Evolutionary conservation across 2,113 vertebrate genomes (phyloP).

Genomic region (Natator depressus): DNA sequence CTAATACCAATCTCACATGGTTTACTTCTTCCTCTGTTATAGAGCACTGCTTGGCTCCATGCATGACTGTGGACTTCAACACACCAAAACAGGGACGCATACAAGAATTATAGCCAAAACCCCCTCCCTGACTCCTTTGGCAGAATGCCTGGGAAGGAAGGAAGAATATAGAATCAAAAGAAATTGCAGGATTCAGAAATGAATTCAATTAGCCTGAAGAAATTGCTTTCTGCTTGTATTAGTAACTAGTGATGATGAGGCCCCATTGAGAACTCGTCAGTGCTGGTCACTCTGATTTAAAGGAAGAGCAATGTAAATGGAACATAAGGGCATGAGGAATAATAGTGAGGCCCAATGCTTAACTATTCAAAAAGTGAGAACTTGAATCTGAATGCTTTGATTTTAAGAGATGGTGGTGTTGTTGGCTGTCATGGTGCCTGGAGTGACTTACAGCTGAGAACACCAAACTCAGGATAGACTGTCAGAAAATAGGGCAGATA

Average conservation of each 20-base stretch:
- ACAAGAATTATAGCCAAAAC: constrained; percentile 51
- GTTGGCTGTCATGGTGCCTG: background rate
- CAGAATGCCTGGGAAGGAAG: constrained; percentile 53
- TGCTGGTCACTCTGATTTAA: constrained; percentile 31
- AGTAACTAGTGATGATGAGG: constrained; percentile 36
- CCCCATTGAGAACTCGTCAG: constrained; percentile 34
- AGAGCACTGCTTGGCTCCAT: background rate
- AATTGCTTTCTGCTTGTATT: constrained; percentile 61
- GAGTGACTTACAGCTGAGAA: background rate
- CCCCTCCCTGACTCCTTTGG: constrained; percentile 44
- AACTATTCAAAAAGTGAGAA: background rate
- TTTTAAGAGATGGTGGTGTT: background rate
- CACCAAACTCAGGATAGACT: background rate
- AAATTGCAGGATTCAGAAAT: constrained; percentile 67
- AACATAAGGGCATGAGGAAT: background rate
- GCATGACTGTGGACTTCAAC: constrained; percentile 29
- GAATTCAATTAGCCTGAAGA: constrained; percentile 61
- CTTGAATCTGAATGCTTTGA: background rate
- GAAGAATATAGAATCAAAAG: constrained; percentile 61
- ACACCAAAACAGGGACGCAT: constrained; percentile 27
- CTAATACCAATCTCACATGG: background rate
- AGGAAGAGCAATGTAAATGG: constrained; percentile 18
- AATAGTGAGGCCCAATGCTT: background rate
- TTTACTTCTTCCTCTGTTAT: constrained; percentile 25
- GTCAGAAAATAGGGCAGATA: no score